Evolutionary conservation across 1,140 invertebrate species (phyloP).

Genomic region (Drosophila mauritiana): DNA sequence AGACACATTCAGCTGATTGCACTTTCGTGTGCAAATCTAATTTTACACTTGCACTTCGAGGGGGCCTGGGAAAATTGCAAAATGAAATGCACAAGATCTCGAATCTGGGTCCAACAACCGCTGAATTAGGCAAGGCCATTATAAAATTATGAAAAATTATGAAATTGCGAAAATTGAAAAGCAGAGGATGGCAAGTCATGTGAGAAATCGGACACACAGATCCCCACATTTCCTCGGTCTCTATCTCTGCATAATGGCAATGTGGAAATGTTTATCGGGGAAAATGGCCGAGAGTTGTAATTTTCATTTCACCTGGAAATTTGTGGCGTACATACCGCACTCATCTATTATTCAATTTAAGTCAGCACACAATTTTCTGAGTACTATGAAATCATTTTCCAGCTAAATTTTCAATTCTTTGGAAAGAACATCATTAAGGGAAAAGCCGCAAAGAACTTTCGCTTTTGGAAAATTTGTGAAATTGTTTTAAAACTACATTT

Average conservation of each 20-base stretch:
- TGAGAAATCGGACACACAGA: constrained; percentile 21
- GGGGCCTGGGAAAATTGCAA: constrained; percentile 13
- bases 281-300: constrained; percentile 9
- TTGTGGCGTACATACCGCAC: not conserved
- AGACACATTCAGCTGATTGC: constrained; percentile 5
- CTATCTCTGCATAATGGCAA: not conserved
- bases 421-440: not conserved
- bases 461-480: constrained; percentile 13
- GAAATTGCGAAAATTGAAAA: constrained; percentile 50
- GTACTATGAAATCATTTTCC: constrained; percentile 9
- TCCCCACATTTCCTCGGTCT: not conserved
- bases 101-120: constrained; percentile 2
- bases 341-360: constrained; percentile 39
- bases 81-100: constrained; percentile 5
- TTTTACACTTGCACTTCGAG: constrained; percentile 39
- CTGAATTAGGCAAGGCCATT: constrained; percentile 64
- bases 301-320: constrained; percentile 14
- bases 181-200: constrained; percentile 18
- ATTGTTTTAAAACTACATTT: not conserved
- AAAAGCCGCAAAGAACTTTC: constrained; percentile 20
- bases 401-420: not conserved
- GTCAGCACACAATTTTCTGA: constrained; percentile 15
- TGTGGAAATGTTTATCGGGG: constrained; percentile 11
- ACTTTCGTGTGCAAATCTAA: constrained; percentile 47
- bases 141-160: constrained; percentile 72